Base-by-base conservation (phyloP, 1,140 invertebrate genomes). In the Gonioctena quinquepunctata region DNA sequence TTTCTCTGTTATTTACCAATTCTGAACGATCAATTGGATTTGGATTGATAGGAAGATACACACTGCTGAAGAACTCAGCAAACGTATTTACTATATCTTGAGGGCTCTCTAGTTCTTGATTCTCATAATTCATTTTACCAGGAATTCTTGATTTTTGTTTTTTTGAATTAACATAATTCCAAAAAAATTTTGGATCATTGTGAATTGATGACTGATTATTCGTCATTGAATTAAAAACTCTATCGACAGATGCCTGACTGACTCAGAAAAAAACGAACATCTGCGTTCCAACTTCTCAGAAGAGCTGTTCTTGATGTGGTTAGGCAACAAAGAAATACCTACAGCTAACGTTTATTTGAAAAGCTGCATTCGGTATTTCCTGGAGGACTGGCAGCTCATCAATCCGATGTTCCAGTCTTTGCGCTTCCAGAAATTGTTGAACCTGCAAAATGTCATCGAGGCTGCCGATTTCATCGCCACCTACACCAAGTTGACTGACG, bases 351-450 rank as follows among this genome's bases (percentile, higher is more conserved):
- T 77, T 28, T 79, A 82, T 76, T 11, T 78, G 57, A 66, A 79
- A 73, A 74, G 25, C 18, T 77, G 76, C 25, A 28, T 87, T 1
- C 80, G 80, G n/a, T 70, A 71, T 11, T 83, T 83, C 61, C 75
- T 86, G 42, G 76, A 81, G 2, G 77, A 84, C 23, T 89, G 87
- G 87, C 75, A 83, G n/a, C 76, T 76, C 13, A 27, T 85, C 2
- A 84, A 81, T 77, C 81, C 84, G 0, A 74, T 86, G 1, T 83
- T 82, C 6, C 48, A 66, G n/a, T 66, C 63, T 21, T 26, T 49
- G 13, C 52, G 73, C 18, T 75, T 77, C 1, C 68, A 76, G 0
- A 83, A 84, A 61, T 18, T 88, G 0, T 66, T 83, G 3, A 84
- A 84, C 57, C 52, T 87, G 0, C 80, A 83, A 6, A 81, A 77